These are phyloP conservation scores for Tanypteryx hageni DNA, from an alignment of 2,888 invertebrate species.

Conservation along the genomic window DNA sequence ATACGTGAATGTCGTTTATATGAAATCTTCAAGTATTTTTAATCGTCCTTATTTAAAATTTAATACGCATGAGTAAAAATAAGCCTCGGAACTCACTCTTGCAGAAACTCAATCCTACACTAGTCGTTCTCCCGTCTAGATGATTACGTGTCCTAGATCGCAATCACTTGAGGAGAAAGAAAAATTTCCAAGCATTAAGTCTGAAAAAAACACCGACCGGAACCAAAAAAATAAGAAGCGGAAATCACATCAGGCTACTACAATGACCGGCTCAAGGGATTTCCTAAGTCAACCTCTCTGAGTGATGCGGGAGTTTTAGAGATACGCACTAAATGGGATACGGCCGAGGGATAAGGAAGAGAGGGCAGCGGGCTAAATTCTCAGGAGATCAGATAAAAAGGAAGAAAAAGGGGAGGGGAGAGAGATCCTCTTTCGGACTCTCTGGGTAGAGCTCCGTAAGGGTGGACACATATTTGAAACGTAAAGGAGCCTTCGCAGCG, in stretches of 20 bases:
- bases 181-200: too few species aligned
- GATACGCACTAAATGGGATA: not conserved
- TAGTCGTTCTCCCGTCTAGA: too few species aligned
- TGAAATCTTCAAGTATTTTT: too few species aligned
- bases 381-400: not conserved
- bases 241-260: not conserved
- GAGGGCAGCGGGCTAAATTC: not conserved
- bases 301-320: not conserved
- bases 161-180: too few species aligned
- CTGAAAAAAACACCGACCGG: too few species aligned
- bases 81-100: too few species aligned
- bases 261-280: not conserved
- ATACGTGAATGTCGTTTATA: too few species aligned
- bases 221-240: not conserved
- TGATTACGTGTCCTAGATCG: too few species aligned
- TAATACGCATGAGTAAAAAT: too few species aligned
- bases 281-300: not conserved
- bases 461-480: slow-evolving; percentile 9
- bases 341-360: not conserved
- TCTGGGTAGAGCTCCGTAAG: not conserved
- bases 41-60: too few species aligned
- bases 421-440: not conserved
- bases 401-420: not conserved
- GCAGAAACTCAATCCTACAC: too few species aligned
- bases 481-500: too few species aligned